Evolutionary conservation across 2,888 invertebrate genomes (phyloP).

Genomic region (Scaptodrosophila latifasciaeformis): DNA sequence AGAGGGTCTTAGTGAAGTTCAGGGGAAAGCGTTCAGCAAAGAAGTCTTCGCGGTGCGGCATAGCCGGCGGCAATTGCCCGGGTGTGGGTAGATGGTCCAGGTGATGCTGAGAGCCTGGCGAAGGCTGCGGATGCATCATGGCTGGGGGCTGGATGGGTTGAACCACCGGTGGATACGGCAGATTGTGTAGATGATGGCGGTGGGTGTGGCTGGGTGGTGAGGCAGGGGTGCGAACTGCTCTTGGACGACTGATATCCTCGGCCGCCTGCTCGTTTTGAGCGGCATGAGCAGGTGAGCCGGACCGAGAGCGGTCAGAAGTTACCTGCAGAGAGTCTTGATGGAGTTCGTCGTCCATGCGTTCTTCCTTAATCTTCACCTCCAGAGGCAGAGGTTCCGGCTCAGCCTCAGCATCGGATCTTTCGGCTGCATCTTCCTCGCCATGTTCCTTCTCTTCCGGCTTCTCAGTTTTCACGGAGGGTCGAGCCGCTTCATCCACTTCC

Average conservation of each 20-base stretch:
- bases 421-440: conserved; percentile 9
- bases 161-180: conserved; percentile 73
- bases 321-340: conserved; percentile 22
- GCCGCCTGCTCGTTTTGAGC: no score
- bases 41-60: conserved; percentile 71
- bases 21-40: conserved; percentile 71
- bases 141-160: conserved; percentile 72
- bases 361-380: conserved; percentile 71
- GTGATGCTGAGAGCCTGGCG: conserved; percentile 74
- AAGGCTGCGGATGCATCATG: conserved; percentile 74
- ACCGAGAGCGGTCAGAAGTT: conserved; percentile 6
- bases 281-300: conserved; percentile 5
- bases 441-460: conserved; percentile 40
- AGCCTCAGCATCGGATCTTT: conserved; percentile 10
- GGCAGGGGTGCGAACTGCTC: not conserved
- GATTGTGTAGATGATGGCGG: conserved; percentile 43
- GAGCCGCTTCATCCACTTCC: conserved; percentile 18
- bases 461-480: conserved; percentile 54
- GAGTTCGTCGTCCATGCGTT: conserved; percentile 54
- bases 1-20: conserved; percentile 69
- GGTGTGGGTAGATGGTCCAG: conserved; percentile 71
- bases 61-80: conserved; percentile 70
- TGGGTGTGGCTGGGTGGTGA: not conserved
- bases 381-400: conserved; percentile 46
- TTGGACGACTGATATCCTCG: not conserved